Conservation (phyloP, 2,797 vertebrate species). For the Rhyacichthys aspro region DNA sequence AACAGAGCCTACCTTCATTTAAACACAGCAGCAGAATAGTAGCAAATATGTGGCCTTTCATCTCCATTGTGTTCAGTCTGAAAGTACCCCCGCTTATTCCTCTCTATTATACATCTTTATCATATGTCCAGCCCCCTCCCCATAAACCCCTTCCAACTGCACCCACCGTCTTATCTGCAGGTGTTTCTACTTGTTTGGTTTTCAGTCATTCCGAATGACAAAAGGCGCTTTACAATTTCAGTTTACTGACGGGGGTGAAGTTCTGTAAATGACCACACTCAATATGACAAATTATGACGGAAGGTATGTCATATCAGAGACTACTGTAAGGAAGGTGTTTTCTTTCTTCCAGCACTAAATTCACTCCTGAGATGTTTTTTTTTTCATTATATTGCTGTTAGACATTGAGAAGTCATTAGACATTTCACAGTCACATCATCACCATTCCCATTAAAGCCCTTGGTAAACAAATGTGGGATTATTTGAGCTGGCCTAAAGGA, state of each 20-base stretch:
- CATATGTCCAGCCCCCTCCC: slow-evolving; percentile 40
- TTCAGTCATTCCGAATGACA: slow-evolving; percentile 43
- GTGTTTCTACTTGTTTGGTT: slow-evolving; percentile 34
- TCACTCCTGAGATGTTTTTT: no score
- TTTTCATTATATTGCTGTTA: no score
- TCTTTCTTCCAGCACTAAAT: not conserved
- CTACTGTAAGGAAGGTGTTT: not conserved
- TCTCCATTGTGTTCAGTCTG: slow-evolving; percentile 52
- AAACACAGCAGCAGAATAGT: slow-evolving; percentile 38
- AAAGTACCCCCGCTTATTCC: slow-evolving; percentile 1
- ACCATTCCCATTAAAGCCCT: no score
- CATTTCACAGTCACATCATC: no score
- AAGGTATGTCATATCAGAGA: slow-evolving; percentile 32
- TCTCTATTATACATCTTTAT: slow-evolving; percentile 40
- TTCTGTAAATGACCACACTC: slow-evolving; percentile 23
- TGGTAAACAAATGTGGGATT: no score
- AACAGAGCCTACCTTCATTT: slow-evolving; percentile 39
- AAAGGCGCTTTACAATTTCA: slow-evolving; percentile 28
- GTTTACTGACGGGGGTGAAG: slow-evolving; percentile 45
- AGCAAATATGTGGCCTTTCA: slow-evolving; percentile 11
- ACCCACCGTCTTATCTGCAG: slow-evolving; percentile 56
- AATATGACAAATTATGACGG: slow-evolving; percentile 65
- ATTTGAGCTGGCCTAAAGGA: no score
- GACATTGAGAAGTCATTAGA: no score
- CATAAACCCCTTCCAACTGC: slow-evolving; percentile 14